A percentile compares a stretch with the other conserved stretches of the same genome.
These are phyloP conservation scores for Nemapogon koenigi DNA, from an alignment of 2,888 invertebrate species.

Conservation along the genomic window DNA sequence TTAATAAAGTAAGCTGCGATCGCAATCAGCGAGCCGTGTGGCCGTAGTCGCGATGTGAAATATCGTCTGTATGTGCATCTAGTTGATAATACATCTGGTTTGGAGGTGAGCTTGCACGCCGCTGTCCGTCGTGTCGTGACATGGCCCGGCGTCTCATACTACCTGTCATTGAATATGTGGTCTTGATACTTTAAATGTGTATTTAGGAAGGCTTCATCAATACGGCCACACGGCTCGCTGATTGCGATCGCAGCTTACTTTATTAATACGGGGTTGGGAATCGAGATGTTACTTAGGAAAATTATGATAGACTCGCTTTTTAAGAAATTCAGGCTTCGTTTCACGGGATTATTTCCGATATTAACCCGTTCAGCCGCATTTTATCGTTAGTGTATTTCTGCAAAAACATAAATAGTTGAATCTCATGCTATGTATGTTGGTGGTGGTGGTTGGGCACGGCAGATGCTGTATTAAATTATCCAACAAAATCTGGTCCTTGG, in stretches of 20 bases:
- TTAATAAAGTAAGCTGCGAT: slow-evolving; percentile 5
- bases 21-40: slow-evolving; percentile 1
- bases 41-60: slow-evolving; percentile 7
- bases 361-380: no score
- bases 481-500: no score
- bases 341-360: no score
- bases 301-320: no score
- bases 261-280: slow-evolving; percentile 1
- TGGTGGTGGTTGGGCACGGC: no score
- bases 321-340: no score
- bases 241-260: slow-evolving; percentile 4
- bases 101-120: slow-evolving; percentile 3
- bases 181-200: slow-evolving; percentile 9
- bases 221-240: slow-evolving; percentile 1
- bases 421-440: no score
- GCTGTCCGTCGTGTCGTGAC: slow-evolving; percentile 10
- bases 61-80: slow-evolving; percentile 8
- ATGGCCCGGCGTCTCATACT: slow-evolving; percentile 3
- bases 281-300: slow-evolving; percentile 4
- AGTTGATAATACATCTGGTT: slow-evolving; percentile 10
- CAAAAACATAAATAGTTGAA: no score
- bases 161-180: neutral
- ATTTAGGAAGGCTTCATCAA: no score
- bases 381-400: no score
- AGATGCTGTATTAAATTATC: no score